Conservation (phyloP, 2,888 invertebrate genomes). For the Horisme vitalbata region DNA sequence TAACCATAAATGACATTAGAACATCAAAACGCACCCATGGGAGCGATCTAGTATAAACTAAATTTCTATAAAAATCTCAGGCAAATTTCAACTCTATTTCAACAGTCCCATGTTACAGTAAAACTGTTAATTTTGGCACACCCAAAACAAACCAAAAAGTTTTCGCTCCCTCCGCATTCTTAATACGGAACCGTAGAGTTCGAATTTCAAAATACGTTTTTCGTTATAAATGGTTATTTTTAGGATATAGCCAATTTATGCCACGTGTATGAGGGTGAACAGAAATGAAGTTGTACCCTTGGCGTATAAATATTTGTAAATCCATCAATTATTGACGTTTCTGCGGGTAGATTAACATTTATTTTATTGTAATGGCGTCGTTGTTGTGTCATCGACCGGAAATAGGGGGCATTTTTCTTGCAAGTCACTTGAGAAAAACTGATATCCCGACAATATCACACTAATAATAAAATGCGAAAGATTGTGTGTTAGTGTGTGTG, state of each 20-base stretch:
- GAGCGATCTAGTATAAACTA: conserved; percentile 16
- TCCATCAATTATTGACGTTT: conserved; percentile 32
- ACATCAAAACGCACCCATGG: conserved; percentile 19
- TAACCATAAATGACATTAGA: conserved; percentile 3
- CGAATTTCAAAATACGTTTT: background rate
- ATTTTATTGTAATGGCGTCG: conserved; percentile 1
- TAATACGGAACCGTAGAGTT: conserved; percentile 12
- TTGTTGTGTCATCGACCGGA: conserved; percentile 6
- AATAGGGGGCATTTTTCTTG: conserved; percentile 2
- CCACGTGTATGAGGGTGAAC: conserved; percentile 42
- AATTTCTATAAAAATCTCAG: background rate
- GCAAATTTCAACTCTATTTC: conserved; percentile 15
- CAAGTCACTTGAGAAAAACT: conserved; percentile 13
- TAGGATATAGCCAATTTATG: conserved; percentile 48
- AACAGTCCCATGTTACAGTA: conserved; percentile 10
- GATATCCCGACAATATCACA: too few species aligned
- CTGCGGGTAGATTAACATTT: conserved; percentile 33
- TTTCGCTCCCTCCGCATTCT: too few species aligned
- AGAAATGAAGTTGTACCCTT: conserved; percentile 32
- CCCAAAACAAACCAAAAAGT: conserved; percentile 21
- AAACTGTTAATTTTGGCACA: conserved; percentile 32
- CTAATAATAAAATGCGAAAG: too few species aligned
- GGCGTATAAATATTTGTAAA: conserved; percentile 40
- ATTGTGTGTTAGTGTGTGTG: too few species aligned
- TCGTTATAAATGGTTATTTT: conserved; percentile 27